Percentiles rank a stretch among this genome's conserved stretches.
Conservation (phyloP, 2,888 invertebrate species). For the Agrochola lychnidis region DNA sequence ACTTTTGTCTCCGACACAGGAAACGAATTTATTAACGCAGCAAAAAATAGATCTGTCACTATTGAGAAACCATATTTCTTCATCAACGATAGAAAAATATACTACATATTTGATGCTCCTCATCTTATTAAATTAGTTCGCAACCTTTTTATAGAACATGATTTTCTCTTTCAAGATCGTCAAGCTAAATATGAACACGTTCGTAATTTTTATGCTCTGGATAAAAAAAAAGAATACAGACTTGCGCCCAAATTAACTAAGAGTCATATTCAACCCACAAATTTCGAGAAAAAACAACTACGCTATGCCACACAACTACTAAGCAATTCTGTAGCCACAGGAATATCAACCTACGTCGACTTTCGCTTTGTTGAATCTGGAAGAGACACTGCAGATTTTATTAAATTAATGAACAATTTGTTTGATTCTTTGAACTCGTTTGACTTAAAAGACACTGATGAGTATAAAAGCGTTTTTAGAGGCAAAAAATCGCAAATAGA, state of each 20-base stretch:
- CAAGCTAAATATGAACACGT: constrained; percentile 69
- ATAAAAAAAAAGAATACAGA: constrained; percentile 57
- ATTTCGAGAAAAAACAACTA: constrained; percentile 66
- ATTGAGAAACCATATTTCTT: constrained; percentile 64
- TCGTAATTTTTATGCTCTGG: constrained; percentile 59
- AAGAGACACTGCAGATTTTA: constrained; percentile 46
- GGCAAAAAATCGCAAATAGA: constrained; percentile 26
- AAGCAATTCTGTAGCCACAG: constrained; percentile 68
- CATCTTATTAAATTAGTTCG: constrained; percentile 68
- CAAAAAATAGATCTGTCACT: constrained; percentile 57
- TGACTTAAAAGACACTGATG: constrained; percentile 1
- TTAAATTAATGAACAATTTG: constrained; percentile 47
- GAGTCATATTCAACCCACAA: constrained; percentile 66
- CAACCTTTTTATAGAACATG: constrained; percentile 61
- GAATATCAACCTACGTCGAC: constrained; percentile 54
- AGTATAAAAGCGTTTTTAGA: constrained; percentile 19
- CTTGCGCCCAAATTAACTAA: constrained; percentile 67
- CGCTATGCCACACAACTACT: constrained; percentile 67
- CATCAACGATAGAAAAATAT: constrained; percentile 65
- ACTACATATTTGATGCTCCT: constrained; percentile 69
- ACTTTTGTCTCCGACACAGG: constrained; percentile 60
- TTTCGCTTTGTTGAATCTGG: constrained; percentile 16
- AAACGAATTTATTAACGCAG: constrained; percentile 54
- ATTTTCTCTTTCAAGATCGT: constrained; percentile 63
- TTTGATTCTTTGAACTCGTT: constrained; percentile 62